Evolutionary conservation across 1,140 invertebrate genomes (phyloP).

Genomic region (Drosophila erecta): DNA sequence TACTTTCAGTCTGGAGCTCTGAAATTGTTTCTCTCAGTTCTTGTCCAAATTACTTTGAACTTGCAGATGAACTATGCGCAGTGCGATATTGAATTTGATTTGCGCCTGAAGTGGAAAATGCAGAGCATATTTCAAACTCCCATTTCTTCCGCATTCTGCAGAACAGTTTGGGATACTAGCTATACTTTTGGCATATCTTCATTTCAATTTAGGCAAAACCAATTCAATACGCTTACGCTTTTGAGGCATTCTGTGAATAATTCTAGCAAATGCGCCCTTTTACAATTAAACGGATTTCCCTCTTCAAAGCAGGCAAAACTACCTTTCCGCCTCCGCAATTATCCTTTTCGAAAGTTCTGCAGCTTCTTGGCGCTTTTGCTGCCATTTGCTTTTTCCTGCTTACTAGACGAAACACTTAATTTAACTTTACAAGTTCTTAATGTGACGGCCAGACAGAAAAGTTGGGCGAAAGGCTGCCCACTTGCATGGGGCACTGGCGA

Average conservation of each 20-base stretch:
- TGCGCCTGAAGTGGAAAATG: no score
- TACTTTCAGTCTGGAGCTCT: conserved; percentile 1
- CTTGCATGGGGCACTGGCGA: conserved; percentile 41
- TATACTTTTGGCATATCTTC: no score
- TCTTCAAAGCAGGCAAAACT: not conserved
- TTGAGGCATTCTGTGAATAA: no score
- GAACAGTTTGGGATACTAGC: no score
- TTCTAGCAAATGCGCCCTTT: no score
- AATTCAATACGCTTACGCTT: no score
- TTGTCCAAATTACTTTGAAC: not conserved
- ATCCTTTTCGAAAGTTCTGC: conserved; percentile 53
- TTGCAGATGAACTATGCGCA: not conserved
- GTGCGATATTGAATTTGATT: not conserved
- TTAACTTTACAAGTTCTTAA: conserved; percentile 82
- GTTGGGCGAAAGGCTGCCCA: conserved; percentile 21
- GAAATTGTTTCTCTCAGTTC: not conserved
- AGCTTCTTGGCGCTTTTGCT: conserved; percentile 53
- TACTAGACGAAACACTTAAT: conserved; percentile 80
- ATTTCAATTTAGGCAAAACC: no score
- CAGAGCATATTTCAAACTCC: no score
- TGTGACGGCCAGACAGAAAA: conserved; percentile 71
- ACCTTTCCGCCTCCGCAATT: conserved; percentile 29
- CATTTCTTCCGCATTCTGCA: no score
- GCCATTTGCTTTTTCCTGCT: conserved; percentile 63
- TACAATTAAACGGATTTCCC: no score